phyloP scores from a whole-genome alignment of 2,888 invertebrate genomes.

The Peribatodes rhomboidaria region DNA sequence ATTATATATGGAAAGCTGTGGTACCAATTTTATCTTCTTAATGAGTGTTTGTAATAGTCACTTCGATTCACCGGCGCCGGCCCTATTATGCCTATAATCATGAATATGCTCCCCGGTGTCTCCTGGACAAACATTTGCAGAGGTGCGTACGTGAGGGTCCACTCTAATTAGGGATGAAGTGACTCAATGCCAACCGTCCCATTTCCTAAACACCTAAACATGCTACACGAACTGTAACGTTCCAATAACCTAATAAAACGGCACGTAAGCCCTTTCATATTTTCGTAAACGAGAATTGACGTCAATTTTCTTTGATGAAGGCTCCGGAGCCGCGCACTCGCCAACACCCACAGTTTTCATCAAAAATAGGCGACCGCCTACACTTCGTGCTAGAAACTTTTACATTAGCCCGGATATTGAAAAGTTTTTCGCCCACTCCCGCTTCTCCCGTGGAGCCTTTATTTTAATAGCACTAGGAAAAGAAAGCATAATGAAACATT shows the following conservation, averaged over 20 bases:
- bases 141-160: constrained; percentile 68
- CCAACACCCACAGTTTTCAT: constrained; percentile 28
- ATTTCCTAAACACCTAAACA: constrained; percentile 30
- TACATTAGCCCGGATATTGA: constrained; percentile 43
- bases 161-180: constrained; percentile 69
- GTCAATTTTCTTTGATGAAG: constrained; percentile 29
- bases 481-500: constrained; percentile 45
- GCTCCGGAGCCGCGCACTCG: neutral
- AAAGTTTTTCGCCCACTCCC: constrained; percentile 39
- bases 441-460: constrained; percentile 18
- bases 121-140: constrained; percentile 67
- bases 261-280: constrained; percentile 31
- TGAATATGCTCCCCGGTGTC: constrained; percentile 47
- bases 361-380: constrained; percentile 23
- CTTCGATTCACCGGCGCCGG: constrained; percentile 34
- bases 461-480: constrained; percentile 37
- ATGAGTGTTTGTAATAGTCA: constrained; percentile 38
- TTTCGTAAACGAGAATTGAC: constrained; percentile 29
- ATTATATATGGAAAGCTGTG: constrained; percentile 5
- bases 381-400: constrained; percentile 37
- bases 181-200: constrained; percentile 50
- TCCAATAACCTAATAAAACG: constrained; percentile 26
- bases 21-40: neutral
- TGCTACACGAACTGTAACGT: constrained; percentile 27
- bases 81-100: constrained; percentile 32